These are phyloP conservation scores for Masnerella sp. DNA, from an alignment of 2,888 invertebrate genomes.

Conservation along the genomic window DNA sequence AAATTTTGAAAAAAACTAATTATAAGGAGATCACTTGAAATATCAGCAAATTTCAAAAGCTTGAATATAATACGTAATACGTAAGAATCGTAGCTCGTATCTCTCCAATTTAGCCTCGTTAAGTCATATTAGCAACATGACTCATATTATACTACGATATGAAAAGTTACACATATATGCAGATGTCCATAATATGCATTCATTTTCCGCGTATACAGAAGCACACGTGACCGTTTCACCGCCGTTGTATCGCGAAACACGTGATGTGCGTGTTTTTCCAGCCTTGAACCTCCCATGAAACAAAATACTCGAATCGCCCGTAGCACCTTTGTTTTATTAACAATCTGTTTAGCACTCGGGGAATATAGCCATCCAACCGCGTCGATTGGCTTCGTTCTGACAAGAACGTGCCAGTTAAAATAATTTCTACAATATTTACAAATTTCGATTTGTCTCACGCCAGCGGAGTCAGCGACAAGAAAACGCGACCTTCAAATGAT, in stretches of 20 bases:
- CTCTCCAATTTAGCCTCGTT: too few relatives aligned
- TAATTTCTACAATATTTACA: constrained; percentile 51
- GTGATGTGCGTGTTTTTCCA: constrained; percentile 40
- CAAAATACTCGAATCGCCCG: constrained; percentile 39
- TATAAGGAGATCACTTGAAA: too few relatives aligned
- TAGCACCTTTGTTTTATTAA: constrained; percentile 27
- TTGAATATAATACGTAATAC: too few relatives aligned
- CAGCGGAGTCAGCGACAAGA: constrained; percentile 43
- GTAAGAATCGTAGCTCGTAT: too few relatives aligned
- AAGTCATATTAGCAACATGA: too few relatives aligned
- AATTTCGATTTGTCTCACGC: constrained; percentile 46
- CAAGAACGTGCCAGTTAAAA: constrained; percentile 28
- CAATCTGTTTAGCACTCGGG: constrained; percentile 21
- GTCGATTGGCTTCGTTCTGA: constrained; percentile 12
- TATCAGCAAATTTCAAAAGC: too few relatives aligned
- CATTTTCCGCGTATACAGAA: constrained; percentile 40
- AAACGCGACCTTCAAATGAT: constrained; percentile 28
- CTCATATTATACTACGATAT: constrained; percentile 7
- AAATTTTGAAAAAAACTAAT: too few relatives aligned
- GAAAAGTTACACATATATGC: constrained; percentile 16
- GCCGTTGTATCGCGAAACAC: constrained; percentile 24
- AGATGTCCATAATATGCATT: constrained; percentile 37
- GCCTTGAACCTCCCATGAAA: constrained; percentile 48
- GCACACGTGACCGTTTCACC: constrained; percentile 4
- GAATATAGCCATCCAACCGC: constrained; percentile 26